Conservation (phyloP, 2,888 invertebrate genomes). For the Hoplodrina blanda region DNA sequence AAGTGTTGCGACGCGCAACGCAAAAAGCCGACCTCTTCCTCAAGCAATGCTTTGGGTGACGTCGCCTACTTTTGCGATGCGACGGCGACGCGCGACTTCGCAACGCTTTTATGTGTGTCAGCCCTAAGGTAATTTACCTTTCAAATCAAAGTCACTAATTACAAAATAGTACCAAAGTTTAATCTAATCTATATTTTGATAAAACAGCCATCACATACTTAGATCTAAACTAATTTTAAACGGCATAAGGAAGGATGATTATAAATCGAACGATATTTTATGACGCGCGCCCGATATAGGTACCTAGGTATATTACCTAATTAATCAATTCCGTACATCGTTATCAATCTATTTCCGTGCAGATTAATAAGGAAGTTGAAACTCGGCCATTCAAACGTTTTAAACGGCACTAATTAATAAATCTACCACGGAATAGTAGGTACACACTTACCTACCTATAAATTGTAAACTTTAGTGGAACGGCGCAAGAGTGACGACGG, state of each 20-base stretch:
- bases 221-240: constrained; percentile 5
- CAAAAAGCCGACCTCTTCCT: no score
- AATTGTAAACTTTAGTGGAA: constrained; percentile 3
- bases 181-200: constrained; percentile 4
- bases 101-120: no score
- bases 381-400: constrained; percentile 46
- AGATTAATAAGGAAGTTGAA: constrained; percentile 53
- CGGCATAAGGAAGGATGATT: constrained; percentile 23
- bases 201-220: neutral
- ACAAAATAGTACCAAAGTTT: neutral
- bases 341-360: constrained; percentile 57
- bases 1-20: no score
- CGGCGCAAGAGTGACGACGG: constrained; percentile 1
- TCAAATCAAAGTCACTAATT: neutral
- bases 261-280: constrained; percentile 23
- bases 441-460: neutral
- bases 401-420: constrained; percentile 42
- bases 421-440: constrained; percentile 21
- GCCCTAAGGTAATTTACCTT: neutral
- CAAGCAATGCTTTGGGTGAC: no score
- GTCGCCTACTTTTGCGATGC: no score
- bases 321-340: constrained; percentile 55
- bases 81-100: no score
- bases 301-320: constrained; percentile 31
- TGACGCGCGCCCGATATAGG: constrained; percentile 11